Evolutionary conservation across 2,888 invertebrate species (phyloP).

Genomic region (Trichacis sp.): DNA sequence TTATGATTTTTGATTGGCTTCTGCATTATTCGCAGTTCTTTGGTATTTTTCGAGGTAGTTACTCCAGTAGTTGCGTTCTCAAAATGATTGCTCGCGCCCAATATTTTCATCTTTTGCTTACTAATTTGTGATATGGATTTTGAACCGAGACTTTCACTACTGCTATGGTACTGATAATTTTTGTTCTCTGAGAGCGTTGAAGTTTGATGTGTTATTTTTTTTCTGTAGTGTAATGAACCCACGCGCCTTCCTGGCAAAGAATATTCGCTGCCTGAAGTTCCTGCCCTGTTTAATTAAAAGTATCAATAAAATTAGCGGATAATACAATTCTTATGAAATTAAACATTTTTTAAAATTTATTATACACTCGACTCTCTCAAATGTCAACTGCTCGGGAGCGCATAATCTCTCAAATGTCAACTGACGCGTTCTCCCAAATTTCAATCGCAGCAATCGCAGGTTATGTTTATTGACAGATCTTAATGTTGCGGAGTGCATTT

Average conservation of each 20-base stretch:
- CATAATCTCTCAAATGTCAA: no score
- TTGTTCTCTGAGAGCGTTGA: constrained; percentile 70
- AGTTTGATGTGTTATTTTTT: constrained; percentile 67
- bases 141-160: constrained; percentile 84
- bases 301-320: no score
- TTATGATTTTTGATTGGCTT: constrained; percentile 76
- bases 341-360: no score
- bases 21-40: constrained; percentile 68
- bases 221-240: constrained; percentile 66
- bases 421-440: no score
- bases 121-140: constrained; percentile 71
- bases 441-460: no score
- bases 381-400: no score
- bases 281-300: no score
- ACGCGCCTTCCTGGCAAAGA: constrained; percentile 70
- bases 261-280: constrained; percentile 72
- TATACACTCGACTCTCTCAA: no score
- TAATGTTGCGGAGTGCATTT: no score
- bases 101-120: constrained; percentile 73
- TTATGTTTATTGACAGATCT: no score
- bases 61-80: constrained; percentile 47
- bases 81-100: constrained; percentile 73
- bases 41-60: constrained; percentile 65
- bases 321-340: no score
- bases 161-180: constrained; percentile 79